Base-by-base conservation (phyloP, 1,140 invertebrate species). In the Papilio aristodemus region DNA sequence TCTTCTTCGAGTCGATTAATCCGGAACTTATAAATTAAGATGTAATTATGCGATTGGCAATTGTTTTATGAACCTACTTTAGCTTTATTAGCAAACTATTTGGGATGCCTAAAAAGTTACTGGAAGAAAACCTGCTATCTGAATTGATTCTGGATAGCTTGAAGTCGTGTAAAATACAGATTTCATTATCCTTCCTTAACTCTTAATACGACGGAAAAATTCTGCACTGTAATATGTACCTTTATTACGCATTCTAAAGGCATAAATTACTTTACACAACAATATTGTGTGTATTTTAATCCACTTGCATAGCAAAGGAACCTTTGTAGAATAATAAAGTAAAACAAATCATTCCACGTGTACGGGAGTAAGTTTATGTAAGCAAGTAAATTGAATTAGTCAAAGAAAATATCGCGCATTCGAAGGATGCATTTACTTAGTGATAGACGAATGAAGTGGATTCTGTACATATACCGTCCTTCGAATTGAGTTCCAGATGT, bases 331-430 rank as follows among this genome's bases (percentile, higher is more conserved):
- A 22, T 22, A 54, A 17, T 19, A 19, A 46, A 46, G 14, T 10
- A 46, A 46, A 43, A 17, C 1, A 46, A 54, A 54, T 13, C 1
- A 10, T 54, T 22, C 17, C 19, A 9, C 22, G 10, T 39, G 4
- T n/a, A 39, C 27, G 27, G n/a, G n/a, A n/a, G n/a, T n/a, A n/a
- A n/a, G n/a, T n/a, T n/a, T n/a, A n/a, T n/a, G n/a, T n/a, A n/a
- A 54, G 43, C 9, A 17, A 10, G 46, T 54, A 54, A 54, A 54
- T 54, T 54, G 46, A 54, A 54, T 54, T 54, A 54, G 46, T 54
- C 46, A 54, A 54, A 54, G 46, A 54, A 54, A 22, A 54, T 54
- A 22, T 54, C 46, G 46, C 22, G 22, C 10, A 13, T 54, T 54
- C 46, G 22, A 54, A 54, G 46, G 19, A 3, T 54, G 2, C 0